Evolutionary conservation across 1,140 invertebrate species (phyloP).

Genomic region (Drosophila sturtevanti): DNA sequence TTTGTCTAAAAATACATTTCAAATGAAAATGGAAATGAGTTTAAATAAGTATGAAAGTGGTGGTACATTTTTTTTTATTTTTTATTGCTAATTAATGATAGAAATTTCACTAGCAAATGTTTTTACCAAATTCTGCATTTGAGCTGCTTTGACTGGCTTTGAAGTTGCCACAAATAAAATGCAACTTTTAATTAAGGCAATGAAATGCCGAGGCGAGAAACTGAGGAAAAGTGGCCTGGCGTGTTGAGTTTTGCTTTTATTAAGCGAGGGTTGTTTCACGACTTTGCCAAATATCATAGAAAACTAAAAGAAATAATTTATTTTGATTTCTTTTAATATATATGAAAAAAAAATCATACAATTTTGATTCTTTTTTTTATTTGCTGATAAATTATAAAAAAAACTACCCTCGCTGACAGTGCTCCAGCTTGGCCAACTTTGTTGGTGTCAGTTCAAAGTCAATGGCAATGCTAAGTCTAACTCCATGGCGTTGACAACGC

Average conservation of each 20-base stretch:
- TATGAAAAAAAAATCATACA: not conserved
- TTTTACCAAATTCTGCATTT: constrained; percentile 60
- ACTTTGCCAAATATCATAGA: not conserved
- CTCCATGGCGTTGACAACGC: constrained; percentile 56
- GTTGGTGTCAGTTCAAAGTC: constrained; percentile 61
- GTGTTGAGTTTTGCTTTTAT: constrained; percentile 58
- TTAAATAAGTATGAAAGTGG: constrained; percentile 1
- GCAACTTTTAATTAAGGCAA: constrained; percentile 77
- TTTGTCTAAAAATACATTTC: constrained; percentile 36
- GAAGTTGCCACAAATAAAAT: constrained; percentile 70
- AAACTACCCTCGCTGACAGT: constrained; percentile 11
- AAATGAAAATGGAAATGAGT: not conserved
- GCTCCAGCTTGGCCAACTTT: constrained; percentile 38
- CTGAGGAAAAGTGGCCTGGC: constrained; percentile 73
- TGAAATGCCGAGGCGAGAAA: constrained; percentile 71
- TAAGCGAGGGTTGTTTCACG: constrained; percentile 42
- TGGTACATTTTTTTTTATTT: constrained; percentile 25
- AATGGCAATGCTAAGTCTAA: constrained; percentile 47
- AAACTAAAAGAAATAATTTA: not conserved
- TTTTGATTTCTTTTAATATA: not conserved
- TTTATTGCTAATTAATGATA: constrained; percentile 56
- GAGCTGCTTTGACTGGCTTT: constrained; percentile 54
- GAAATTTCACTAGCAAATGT: constrained; percentile 67
- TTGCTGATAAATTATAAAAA: too few species aligned
- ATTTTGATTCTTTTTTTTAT: too few species aligned